Percentiles rank a stretch among this genome's conserved stretches.
phyloP scores from a whole-genome alignment of 2,113 vertebrate species.

The Cricetomys ansorgei region DNA sequence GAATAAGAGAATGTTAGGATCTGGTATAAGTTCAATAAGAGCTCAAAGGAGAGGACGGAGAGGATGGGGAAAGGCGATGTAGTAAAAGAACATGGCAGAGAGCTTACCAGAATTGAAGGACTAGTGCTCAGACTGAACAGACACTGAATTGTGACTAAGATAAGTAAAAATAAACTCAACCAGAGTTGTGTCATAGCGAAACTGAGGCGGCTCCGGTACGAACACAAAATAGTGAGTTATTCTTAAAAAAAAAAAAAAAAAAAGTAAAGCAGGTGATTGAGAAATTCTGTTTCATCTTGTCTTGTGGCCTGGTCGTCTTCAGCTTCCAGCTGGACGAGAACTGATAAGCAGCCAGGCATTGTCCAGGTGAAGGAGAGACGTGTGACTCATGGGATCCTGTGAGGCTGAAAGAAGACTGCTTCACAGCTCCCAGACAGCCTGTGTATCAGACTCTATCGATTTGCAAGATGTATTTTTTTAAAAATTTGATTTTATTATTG shows the following conservation, averaged over 20 bases:
- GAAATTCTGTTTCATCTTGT: background rate
- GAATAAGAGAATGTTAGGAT: background rate
- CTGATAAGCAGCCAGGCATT: background rate
- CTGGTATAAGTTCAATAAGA: background rate
- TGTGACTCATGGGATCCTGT: background rate
- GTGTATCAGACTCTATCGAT: background rate
- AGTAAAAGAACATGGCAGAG: background rate
- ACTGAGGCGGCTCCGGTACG: background rate
- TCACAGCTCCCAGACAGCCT: background rate
- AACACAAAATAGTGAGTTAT: background rate
- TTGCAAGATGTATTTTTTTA: background rate
- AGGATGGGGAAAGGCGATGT: background rate
- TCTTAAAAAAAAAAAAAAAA: constrained; percentile 36
- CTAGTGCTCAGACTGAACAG: background rate
- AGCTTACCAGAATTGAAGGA: background rate
- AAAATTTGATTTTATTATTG: background rate
- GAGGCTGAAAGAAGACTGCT: background rate
- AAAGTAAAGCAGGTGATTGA: background rate
- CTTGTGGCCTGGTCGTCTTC: background rate
- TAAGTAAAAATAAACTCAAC: background rate
- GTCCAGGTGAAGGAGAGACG: background rate
- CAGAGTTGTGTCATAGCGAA: background rate
- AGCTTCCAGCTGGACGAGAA: constrained; percentile 6
- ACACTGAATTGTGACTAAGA: background rate
- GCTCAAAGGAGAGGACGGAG: background rate